Base-by-base conservation (phyloP, 2,888 invertebrate species). In the Rhogogaster chlorosoma region DNA sequence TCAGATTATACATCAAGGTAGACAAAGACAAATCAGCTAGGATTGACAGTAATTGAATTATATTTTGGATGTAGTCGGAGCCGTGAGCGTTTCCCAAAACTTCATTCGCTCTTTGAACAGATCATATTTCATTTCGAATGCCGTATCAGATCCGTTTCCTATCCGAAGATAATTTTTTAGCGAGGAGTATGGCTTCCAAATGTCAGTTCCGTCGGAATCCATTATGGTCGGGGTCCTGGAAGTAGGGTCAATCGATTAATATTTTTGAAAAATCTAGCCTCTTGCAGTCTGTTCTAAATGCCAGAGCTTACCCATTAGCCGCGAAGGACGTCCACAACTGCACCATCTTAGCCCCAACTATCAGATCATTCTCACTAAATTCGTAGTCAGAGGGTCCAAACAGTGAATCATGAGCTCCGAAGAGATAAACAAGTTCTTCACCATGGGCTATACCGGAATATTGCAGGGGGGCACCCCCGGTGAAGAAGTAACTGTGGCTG, bases 101-200 rank as follows among this genome's bases (percentile, higher is more conserved):
- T 32, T 26, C 18, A 77, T 77, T 32, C 77, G 77, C 18, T 77
- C 53, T 0, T n/a, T 26, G 22, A 18, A 29, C 7, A 57, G 12
- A 10, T 53, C 32, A 77, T 53, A 29, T 32, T 49, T 32, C 32
- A 77, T 7, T 77, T 53, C 77, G 6, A 77, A 18, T 9, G 1
- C 18, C 4, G 32, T 0, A n/a, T 53, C 53, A 10, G 29, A 42
- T 49, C 53, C 53, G 18, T 77, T 77, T 32, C 77, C 77, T 7
- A 77, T 77, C 32, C 53, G 53, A 77, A 77, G 53, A 53, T 77
- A 77, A 9, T 77, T 77, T 0, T 77, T 53, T 0, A 18, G 29
- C 32, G 77, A 42, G 4, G 77, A 77, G 29, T 77, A 77, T 29
- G 77, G 77, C n/a, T 15, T n/a, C 77, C 77, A 77, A 77, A 18